Evolutionary conservation across 2,113 vertebrate genomes (phyloP), one percentile per base, ranked within the genome.

Genomic region (Aegypius monachus): DNA sequence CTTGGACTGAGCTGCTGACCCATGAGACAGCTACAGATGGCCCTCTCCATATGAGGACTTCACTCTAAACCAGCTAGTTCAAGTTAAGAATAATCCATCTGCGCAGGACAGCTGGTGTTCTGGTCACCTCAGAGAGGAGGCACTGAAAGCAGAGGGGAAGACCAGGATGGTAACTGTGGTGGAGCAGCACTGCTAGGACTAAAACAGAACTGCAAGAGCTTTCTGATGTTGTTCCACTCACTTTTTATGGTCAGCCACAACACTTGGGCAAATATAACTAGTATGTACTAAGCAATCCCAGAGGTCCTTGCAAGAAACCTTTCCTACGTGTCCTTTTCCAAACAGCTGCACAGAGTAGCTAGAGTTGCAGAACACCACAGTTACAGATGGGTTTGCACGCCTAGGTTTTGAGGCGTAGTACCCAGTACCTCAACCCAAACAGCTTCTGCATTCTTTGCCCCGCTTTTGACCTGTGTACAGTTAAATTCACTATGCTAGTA

Each of bases 41-140:
- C n/a, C 11, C 42, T 45, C 32, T 26, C 71, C 4, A 0, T 31
- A 27, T 0, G 2, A 66, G 32, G 47, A 32, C 32, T 38, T 79
- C 25, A 22, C 29, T 38, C 23, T 68, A 22, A 67, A 68, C 36
- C 47, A 68, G 19, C 10, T 16, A 52, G 36, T 32, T 81, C 38
- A 65, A 79, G 66, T n/a, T 23, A 67, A 40, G 21, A 26, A 36
- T 62, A 47, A 31, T 11, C 0, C 0, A 36, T 14, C 40, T 43
- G 20, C 55, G 40, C 66, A 50, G 40, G 48, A 38, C 32, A 83
- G 53, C 14, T 47, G 11, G 42, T 17, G 32, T 32, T 38, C 25
- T 52, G n/a, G 40, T n/a, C 52, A 61, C 45, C 27, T 56, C 1
- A 1, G 40, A 66, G 38, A 47, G 18, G 50, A 53, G 23, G 40